Conservation (phyloP, 2,888 invertebrate species). For the Anaspis maculata region DNA sequence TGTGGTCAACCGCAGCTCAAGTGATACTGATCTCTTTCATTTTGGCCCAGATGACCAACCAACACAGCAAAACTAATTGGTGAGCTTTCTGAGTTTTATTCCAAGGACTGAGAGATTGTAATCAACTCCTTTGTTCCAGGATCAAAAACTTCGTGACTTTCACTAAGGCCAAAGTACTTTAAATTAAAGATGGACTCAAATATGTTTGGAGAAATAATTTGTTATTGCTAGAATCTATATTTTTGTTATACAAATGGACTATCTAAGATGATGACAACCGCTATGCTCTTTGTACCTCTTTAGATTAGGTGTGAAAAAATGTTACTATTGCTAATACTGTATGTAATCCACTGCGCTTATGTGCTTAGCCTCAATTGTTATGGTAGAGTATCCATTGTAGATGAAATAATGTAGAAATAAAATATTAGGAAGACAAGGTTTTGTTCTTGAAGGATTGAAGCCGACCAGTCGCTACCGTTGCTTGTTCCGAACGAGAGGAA, state of each 20-base stretch:
- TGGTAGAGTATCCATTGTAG: too few species aligned
- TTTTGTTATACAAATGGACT: slow-evolving; percentile 7
- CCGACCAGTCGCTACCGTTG: too few species aligned
- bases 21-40: slow-evolving; percentile 7
- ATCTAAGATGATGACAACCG: slow-evolving; percentile 10
- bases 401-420: neutral
- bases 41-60: slow-evolving; percentile 9
- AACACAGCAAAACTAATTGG: slow-evolving; percentile 12
- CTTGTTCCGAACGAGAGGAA: too few species aligned
- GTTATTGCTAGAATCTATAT: slow-evolving; percentile 8
- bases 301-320: neutral
- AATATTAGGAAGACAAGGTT: too few species aligned
- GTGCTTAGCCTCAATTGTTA: too few species aligned
- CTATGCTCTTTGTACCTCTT: slow-evolving; percentile 15
- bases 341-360: slow-evolving; percentile 1
- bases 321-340: too few species aligned
- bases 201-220: slow-evolving; percentile 13
- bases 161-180: slow-evolving; percentile 15
- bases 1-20: slow-evolving; percentile 6
- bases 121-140: slow-evolving; percentile 11
- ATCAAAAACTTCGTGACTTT: slow-evolving; percentile 12
- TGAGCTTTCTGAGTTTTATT: slow-evolving; percentile 3
- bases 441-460: too few species aligned
- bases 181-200: slow-evolving; percentile 10
- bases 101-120: neutral